Conservation (phyloP, 1,140 invertebrate species). For the Rhagoletis zephyria region DNA sequence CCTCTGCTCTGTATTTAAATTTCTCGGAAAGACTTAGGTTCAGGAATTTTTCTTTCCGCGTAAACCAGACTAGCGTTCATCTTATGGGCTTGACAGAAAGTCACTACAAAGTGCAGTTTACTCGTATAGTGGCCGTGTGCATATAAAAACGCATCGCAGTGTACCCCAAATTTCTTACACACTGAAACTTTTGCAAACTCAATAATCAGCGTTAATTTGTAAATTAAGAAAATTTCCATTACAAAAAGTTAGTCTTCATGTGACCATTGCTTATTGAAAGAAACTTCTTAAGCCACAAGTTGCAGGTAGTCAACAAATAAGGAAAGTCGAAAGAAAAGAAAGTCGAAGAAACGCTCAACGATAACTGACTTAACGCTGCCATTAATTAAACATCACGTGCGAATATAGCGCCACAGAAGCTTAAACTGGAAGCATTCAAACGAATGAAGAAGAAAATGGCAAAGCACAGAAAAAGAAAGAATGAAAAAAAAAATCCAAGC, state of each 20-base stretch:
- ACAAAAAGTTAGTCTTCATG: constrained; percentile 1
- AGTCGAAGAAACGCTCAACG: neutral
- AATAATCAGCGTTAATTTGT: neutral
- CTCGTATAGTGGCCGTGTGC: too few species aligned
- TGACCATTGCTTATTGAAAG: neutral
- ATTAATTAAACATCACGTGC: constrained; percentile 72
- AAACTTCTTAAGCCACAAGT: constrained; percentile 22
- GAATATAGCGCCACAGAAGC: constrained; percentile 67
- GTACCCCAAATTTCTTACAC: neutral
- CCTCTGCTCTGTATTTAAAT: too few species aligned
- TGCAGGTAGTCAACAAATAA: neutral
- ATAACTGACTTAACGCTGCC: constrained; percentile 59
- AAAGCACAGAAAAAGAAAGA: neutral
- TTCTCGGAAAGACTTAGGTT: too few species aligned
- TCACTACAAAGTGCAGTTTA: too few species aligned
- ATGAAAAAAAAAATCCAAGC: neutral
- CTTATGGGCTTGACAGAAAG: too few species aligned
- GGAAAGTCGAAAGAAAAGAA: constrained; percentile 10
- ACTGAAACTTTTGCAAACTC: neutral
- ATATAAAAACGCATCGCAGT: too few species aligned
- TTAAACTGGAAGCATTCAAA: constrained; percentile 5
- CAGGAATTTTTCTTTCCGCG: too few species aligned
- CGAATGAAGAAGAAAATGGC: neutral
- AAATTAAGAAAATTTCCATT: constrained; percentile 37
- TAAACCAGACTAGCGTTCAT: too few species aligned